A percentile compares a stretch with the other conserved stretches of the same genome.
Conservation (phyloP, 2,797 vertebrate genomes). For the Myotis findleyi region DNA sequence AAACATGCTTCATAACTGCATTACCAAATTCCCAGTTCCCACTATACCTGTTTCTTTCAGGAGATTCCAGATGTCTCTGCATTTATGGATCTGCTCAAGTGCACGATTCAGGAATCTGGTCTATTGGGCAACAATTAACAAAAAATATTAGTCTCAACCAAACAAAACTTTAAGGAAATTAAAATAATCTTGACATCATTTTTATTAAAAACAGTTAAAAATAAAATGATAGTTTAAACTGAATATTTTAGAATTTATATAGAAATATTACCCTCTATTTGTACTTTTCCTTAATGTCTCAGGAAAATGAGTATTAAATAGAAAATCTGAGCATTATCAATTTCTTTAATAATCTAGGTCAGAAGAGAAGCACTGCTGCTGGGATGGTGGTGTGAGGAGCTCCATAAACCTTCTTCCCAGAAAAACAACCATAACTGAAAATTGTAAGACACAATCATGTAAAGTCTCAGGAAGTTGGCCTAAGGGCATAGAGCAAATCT, state of each 20-base stretch:
- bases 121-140: constrained; percentile 84
- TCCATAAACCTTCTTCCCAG: not conserved
- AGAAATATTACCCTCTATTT: constrained; percentile 57
- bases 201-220: constrained; percentile 56
- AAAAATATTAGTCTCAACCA: constrained; percentile 61
- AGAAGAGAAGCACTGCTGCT: constrained; percentile 54
- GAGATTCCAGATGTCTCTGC: constrained; percentile 91
- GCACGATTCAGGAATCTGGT: constrained; percentile 88
- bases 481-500: not conserved
- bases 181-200: constrained; percentile 29
- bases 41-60: constrained; percentile 92
- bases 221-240: constrained; percentile 34
- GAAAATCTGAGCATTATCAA: constrained; percentile 43
- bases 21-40: constrained; percentile 36
- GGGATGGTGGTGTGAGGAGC: not conserved
- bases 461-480: constrained; percentile 36
- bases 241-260: constrained; percentile 28
- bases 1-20: not conserved
- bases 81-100: constrained; percentile 91
- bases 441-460: constrained; percentile 30
- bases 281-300: constrained; percentile 11
- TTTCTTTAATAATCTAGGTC: constrained; percentile 40
- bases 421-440: constrained; percentile 53
- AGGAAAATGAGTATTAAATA: constrained; percentile 48
- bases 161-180: constrained; percentile 52